phyloP scores from a whole-genome alignment of 1,140 invertebrate species.

The Bombus turneri region DNA sequence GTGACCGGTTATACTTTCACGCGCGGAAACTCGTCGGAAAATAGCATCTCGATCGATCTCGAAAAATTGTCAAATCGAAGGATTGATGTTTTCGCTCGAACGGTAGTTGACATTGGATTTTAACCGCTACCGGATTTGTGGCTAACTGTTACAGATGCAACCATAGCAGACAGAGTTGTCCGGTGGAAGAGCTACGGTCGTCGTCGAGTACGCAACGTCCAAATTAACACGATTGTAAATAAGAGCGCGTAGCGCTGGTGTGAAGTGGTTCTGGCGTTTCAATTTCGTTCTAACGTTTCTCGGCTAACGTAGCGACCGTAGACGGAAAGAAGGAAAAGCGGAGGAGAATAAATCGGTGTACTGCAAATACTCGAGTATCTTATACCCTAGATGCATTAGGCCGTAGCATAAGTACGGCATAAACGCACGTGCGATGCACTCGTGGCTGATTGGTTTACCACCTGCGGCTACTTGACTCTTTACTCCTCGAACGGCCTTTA shows the following conservation, averaged over 20 bases:
- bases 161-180: background rate
- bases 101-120: background rate
- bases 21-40: background rate
- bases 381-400: conserved; percentile 29
- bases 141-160: too few relatives aligned
- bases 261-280: background rate
- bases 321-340: background rate
- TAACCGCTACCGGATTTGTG: too few relatives aligned
- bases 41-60: background rate
- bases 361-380: conserved; percentile 5
- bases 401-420: conserved; percentile 32
- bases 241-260: background rate
- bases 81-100: too few relatives aligned
- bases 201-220: background rate
- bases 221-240: background rate
- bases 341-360: background rate
- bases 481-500: conserved; percentile 28
- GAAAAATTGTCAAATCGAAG: background rate
- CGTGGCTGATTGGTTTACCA: conserved; percentile 57
- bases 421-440: conserved; percentile 42
- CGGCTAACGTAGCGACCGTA: too few relatives aligned
- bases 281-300: conserved; percentile 13
- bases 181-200: background rate
- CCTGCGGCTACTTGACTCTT: conserved; percentile 52
- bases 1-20: background rate